Evolutionary conservation across 2,888 invertebrate species (phyloP), one percentile per base, ranked within the genome.

Genomic region (Frankliniella fusca): DNA sequence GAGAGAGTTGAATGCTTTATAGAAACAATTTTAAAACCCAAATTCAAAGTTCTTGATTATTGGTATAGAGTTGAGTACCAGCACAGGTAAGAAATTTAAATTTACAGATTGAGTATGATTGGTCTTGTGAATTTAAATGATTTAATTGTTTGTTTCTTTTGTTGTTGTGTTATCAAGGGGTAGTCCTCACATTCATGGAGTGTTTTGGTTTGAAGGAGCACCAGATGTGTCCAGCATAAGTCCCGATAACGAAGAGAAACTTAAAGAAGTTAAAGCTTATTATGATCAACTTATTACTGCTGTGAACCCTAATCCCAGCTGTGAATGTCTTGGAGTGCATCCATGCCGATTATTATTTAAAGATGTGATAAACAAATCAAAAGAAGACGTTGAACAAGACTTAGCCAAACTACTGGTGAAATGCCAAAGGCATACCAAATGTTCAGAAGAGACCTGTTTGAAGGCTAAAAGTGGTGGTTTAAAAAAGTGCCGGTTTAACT

Each of bases 171-270:
- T 65, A 3, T 20, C 10, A 48, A 18, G 85, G 20, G 84, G 85
- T 61, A 79, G 81, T 23, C 83, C 83, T 48, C 84, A 85, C 70
- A 49, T 83, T 5, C 85, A 85, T 79, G 82, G 82, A 5, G 49
- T 84, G 1, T 50, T 85, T 15, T 85, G 84, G 84, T 49, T 85
- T 1, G 23, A 84, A 49, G 83, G 80, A 8, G 83, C 83, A 11
- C 84, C 85, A 15, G 82, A 83, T 80, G 54, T 80, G 9, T 23
- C 49, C 10, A 81, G 65, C 27, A 5, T 84, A 15, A 48, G 81
- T 50, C 2, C 11, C 3, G n/a, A 18, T 20, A 18, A 28, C 38
- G 81, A 80, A 80, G 81, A 84, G 20, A 27, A 48, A 27, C 18
- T 80, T 20, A 12, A 54, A 8, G 18, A 49, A 23, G 54, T 82